phyloP scores from a whole-genome alignment of 2,113 vertebrate genomes.

The Hipposideros armiger region DNA sequence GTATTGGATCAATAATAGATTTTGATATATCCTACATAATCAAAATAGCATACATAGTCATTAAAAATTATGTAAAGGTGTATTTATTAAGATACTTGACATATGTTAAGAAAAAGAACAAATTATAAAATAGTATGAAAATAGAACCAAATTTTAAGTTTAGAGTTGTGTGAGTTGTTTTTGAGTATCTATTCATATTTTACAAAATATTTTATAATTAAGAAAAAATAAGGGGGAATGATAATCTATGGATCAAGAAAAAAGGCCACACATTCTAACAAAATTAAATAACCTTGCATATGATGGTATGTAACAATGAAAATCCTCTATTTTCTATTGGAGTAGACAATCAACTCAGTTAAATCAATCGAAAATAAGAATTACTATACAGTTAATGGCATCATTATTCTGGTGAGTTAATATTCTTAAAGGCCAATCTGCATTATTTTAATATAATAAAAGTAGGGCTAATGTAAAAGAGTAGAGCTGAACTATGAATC shows the following conservation, averaged over 20 bases:
- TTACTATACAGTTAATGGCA: neutral
- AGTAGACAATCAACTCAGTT: neutral
- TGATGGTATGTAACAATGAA: neutral
- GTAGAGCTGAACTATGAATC: neutral
- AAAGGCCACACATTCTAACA: neutral
- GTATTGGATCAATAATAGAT: neutral
- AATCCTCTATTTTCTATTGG: neutral
- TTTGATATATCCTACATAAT: neutral
- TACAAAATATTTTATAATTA: conserved; percentile 20
- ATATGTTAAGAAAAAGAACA: neutral
- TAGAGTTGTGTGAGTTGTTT: neutral
- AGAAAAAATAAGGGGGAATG: neutral
- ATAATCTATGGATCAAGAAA: conserved; percentile 1
- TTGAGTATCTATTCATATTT: neutral
- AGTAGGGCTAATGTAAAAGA: neutral
- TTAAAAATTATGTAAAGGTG: conserved; percentile 43
- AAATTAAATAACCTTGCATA: conserved; percentile 28
- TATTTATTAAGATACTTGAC: conserved; percentile 42
- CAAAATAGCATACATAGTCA: neutral
- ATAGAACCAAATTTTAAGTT: conserved; percentile 20
- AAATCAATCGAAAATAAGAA: neutral
- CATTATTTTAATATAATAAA: neutral
- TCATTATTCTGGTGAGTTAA: neutral
- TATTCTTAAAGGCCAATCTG: neutral
- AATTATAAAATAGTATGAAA: conserved; percentile 17